A percentile compares a stretch with the other conserved stretches of the same genome.
Evolutionary conservation across 2,888 invertebrate species (phyloP).

Genomic region (Caenorhabditis parvicauda): DNA sequence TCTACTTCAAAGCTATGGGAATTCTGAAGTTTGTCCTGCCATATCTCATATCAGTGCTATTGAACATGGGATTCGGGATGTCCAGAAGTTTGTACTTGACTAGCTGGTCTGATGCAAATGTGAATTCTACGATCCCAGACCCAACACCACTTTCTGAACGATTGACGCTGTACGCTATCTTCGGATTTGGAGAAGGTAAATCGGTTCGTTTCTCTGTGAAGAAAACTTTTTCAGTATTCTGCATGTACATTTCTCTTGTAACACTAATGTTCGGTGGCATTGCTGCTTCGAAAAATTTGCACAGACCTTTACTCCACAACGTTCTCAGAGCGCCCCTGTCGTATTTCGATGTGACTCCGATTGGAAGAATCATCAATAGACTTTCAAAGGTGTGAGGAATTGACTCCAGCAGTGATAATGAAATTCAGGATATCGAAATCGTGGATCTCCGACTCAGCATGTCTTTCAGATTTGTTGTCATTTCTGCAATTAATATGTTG

Average conservation of each 20-base stretch:
- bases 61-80: conserved; percentile 47
- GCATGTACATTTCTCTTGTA: conserved; percentile 47
- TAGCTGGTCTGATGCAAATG: conserved; percentile 58
- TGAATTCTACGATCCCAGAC: conserved; percentile 21
- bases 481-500: conserved; percentile 32
- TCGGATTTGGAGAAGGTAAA: conserved; percentile 53
- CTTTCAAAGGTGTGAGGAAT: conserved; percentile 41
- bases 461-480: conserved; percentile 53
- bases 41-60: conserved; percentile 17
- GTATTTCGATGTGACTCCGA: conserved; percentile 59
- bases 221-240: conserved; percentile 20
- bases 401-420: not conserved
- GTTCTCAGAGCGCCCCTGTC: conserved; percentile 50
- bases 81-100: conserved; percentile 56
- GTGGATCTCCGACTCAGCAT: conserved; percentile 52
- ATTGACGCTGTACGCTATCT: conserved; percentile 50
- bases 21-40: conserved; percentile 39
- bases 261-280: conserved; percentile 51
- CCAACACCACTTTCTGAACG: conserved; percentile 37
- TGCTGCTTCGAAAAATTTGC: conserved; percentile 52
- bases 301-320: conserved; percentile 51
- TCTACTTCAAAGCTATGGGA: conserved; percentile 58
- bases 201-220: not conserved
- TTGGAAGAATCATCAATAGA: conserved; percentile 57
- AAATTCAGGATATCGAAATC: conserved; percentile 52